phyloP scores from a whole-genome alignment of 2,113 vertebrate species.

The Prietella phreatophila region DNA sequence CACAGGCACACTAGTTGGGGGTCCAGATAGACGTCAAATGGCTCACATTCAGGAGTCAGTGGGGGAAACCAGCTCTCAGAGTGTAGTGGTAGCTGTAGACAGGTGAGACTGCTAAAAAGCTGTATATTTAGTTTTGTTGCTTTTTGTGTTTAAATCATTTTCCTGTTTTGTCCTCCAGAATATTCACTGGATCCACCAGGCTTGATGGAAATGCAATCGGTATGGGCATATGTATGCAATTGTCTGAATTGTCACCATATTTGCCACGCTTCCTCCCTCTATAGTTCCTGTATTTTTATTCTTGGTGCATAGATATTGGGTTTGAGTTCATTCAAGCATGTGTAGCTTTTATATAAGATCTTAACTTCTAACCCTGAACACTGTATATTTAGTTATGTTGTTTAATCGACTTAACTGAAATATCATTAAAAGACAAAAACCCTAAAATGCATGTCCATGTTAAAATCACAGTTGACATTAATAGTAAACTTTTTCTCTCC shows the following conservation, averaged over 20 bases:
- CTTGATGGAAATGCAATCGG: constrained; percentile 96
- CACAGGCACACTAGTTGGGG: constrained; percentile 87
- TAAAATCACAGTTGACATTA: background rate
- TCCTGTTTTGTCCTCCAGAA: constrained; percentile 71
- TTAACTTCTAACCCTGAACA: background rate
- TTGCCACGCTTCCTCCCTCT: background rate
- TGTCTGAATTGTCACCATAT: background rate
- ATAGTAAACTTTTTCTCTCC: constrained; percentile 15
- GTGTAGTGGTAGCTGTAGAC: constrained; percentile 96
- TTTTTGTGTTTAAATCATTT: background rate
- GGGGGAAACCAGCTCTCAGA: constrained; percentile 97
- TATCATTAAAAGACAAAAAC: background rate
- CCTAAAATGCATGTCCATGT: background rate
- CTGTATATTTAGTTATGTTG: background rate
- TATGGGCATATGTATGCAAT: constrained; percentile 62
- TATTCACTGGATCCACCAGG: constrained; percentile 95
- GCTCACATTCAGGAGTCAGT: constrained; percentile 95
- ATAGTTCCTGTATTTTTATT: background rate
- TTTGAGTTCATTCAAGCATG: background rate
- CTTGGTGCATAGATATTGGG: background rate
- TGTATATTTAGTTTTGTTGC: background rate
- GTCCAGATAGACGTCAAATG: constrained; percentile 90
- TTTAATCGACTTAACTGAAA: background rate
- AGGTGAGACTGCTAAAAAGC: constrained; percentile 71
- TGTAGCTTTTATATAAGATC: background rate